These are phyloP conservation scores for Hyppa rectilinea DNA, from an alignment of 2,888 invertebrate genomes.

Conservation along the genomic window DNA sequence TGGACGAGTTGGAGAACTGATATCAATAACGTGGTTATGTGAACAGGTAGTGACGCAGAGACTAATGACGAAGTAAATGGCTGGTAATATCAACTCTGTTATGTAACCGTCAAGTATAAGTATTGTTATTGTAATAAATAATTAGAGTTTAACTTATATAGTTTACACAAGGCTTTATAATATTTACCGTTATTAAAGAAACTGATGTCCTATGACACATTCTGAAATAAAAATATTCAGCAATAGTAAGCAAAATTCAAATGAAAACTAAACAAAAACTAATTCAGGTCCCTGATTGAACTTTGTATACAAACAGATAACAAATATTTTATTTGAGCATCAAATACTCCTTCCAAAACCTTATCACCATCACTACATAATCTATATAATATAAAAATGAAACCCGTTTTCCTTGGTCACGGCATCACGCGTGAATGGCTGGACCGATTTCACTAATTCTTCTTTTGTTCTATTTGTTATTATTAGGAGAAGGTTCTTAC, in stretches of 20 bases:
- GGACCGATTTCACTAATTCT: no score
- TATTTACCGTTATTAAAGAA: background rate
- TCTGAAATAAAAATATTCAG: background rate
- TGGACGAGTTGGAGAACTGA: background rate
- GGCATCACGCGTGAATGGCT: no score
- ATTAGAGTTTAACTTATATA: background rate
- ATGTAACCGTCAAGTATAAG: background rate
- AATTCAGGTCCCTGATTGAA: background rate
- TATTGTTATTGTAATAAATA: background rate
- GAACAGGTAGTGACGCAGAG: background rate
- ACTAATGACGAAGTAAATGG: background rate
- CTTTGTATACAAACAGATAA: background rate
- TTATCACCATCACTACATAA: no score
- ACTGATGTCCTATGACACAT: background rate
- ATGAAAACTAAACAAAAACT: background rate
- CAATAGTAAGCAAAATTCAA: background rate
- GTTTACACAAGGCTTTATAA: no score
- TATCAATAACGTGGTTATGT: slow-evolving; percentile 2
- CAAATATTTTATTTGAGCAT: slow-evolving; percentile 29
- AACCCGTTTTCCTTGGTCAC: no score
- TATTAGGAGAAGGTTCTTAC: no score
- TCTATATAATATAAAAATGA: no score
- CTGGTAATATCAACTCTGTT: background rate
- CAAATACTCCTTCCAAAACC: slow-evolving; percentile 13
- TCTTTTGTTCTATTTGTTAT: no score